Base-by-base conservation (phyloP, 2,797 vertebrate species). In the Parotocinclus haroldoi region DNA sequence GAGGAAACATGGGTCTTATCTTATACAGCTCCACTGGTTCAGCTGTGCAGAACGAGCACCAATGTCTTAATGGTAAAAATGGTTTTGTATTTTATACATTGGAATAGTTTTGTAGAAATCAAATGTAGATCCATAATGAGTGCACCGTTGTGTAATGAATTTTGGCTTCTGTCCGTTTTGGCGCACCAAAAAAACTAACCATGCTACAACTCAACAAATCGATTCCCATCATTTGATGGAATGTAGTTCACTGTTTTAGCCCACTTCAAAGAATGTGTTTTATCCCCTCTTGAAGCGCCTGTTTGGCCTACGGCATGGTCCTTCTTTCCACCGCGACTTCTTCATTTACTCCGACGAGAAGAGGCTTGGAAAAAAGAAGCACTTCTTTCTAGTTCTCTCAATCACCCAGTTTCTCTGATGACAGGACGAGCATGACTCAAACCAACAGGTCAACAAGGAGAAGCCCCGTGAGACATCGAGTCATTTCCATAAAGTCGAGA, bases 401-500 rank as follows among this genome's bases (percentile, higher is more conserved):
- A 14, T 51, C 55, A 37, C 48, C 6, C 4, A 16, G 7, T 19
- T 11, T 53, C n/a, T 57, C 42, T 53, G 48, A 63, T 58, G 62
- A 60, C 55, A 72, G 55, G 74, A 61, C 54, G 62, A 65, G 66
- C 64, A 27, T 38, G 57, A 67, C 63, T 63, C 60, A 62, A 73
- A 56, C 48, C 73, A 72, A 69, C 52, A 74, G 74, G 63, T 78
- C 78, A 80, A 78, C 68, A 59, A 5, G 71, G 50, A 62, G 68
- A 72, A 70, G 39, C 58, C 52, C 66, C 58, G 61, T 59, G 40
- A 76, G 56, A 67, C 67, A 56, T 63, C 56, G 52, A 55, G 66
- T 69, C 39, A 70, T 79, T 75, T 74, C 74, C 62, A 74, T 74
- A 72, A 72, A 71, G 63, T 76, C 49, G 27, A 78, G 71, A 74